Percentiles rank a stretch among this genome's conserved stretches.
phyloP scores from a whole-genome alignment of 2,888 invertebrate species.

The Callosobruchus maculatus region DNA sequence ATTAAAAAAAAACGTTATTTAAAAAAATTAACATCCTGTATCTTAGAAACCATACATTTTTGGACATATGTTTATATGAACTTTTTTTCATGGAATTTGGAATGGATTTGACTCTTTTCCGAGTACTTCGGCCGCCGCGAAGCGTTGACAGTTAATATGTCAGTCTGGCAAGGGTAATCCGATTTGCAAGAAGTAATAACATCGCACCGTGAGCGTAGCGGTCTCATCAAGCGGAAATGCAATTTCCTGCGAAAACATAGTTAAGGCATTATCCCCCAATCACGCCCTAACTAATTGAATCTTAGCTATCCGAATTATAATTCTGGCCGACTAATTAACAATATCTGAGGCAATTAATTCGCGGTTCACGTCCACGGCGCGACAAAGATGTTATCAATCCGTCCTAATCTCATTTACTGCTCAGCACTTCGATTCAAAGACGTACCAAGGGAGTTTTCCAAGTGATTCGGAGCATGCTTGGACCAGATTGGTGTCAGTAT shows the following conservation, averaged over 20 bases:
- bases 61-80: no score
- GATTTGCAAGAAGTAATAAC: neutral
- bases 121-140: no score
- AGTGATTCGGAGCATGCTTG: slow-evolving; percentile 23
- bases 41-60: no score
- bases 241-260: neutral
- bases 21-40: no score
- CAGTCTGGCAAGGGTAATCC: neutral
- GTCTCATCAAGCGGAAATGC: neutral
- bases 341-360: slow-evolving; percentile 38
- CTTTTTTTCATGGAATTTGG: no score
- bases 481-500: no score
- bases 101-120: no score
- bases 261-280: slow-evolving; percentile 10
- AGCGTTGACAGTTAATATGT: neutral
- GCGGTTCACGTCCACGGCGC: slow-evolving; percentile 35
- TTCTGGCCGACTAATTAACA: slow-evolving; percentile 33
- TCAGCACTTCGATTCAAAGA: neutral
- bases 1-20: no score
- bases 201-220: neutral
- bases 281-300: slow-evolving; percentile 22
- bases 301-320: slow-evolving; percentile 26
- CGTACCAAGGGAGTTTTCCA: slow-evolving; percentile 4
- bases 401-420: slow-evolving; percentile 34
- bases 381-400: slow-evolving; percentile 41